A percentile compares a stretch with the other conserved stretches of the same genome.
These are phyloP conservation scores for Oreocharis arfaki DNA, from an alignment of 2,113 vertebrate genomes.

Conservation along the genomic window DNA sequence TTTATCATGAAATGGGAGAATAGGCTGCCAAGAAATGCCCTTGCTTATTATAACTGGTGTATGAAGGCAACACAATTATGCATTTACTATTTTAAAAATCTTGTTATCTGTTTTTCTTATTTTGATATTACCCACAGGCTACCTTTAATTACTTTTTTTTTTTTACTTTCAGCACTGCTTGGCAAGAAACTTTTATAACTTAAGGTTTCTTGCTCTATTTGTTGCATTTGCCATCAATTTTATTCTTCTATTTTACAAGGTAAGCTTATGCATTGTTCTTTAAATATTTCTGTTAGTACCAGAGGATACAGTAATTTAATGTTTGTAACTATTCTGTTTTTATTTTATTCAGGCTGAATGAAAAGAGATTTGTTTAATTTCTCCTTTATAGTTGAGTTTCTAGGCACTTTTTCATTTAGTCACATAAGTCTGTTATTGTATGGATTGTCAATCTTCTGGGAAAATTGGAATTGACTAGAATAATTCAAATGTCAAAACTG, in stretches of 20 bases:
- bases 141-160: neutral
- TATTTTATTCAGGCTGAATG: neutral
- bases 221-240: conserved; percentile 99
- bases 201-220: conserved; percentile 94
- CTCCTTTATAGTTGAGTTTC: neutral
- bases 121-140: neutral
- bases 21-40: neutral
- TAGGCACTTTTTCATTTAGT: neutral
- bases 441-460: neutral
- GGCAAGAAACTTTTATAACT: conserved; percentile 98
- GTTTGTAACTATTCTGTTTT: neutral
- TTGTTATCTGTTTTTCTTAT: neutral
- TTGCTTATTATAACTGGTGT: neutral
- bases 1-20: neutral
- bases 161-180: conserved; percentile 86
- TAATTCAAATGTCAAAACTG: neutral
- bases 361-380: neutral
- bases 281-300: neutral
- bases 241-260: conserved; percentile 98
- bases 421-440: neutral
- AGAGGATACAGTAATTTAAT: neutral
- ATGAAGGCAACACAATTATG: neutral
- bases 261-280: conserved; percentile 61
- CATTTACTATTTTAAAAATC: neutral
- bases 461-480: neutral